Base-by-base conservation (phyloP, 2,797 vertebrate genomes). In the Podarcis siculus region DNA sequence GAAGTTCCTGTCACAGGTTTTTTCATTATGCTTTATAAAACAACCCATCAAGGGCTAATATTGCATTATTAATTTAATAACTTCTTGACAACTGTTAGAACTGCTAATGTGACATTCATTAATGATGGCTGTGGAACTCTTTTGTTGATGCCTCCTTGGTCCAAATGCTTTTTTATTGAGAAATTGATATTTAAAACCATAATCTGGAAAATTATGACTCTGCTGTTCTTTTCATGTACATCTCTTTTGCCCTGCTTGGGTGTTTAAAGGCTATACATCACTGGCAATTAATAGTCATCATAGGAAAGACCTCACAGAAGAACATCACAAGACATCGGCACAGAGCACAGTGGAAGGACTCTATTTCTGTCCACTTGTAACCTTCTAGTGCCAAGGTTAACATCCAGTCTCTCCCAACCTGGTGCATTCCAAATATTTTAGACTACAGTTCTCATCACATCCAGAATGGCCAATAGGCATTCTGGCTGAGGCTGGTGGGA, bases 141-240 rank as follows among this genome's bases (percentile, higher is more conserved):
- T 45, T 79, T 78, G 27, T 82, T 92, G 39, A 12, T 90, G 85
- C 3, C 58, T 66, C 45, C 58, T 77, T 8, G n/a, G 17, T 76
- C 30, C 37, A 82, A 76, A 87, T 90, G 8, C 3, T 39, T 1
- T 4, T 77, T 79, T 81, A 32, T 23, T 25, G 71, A n/a, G 89
- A 87, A 89, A 88, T 86, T 27, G 21, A 32, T 82, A 67, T 86
- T 86, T 75, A 23, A 71, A 82, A 82, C 21, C 72, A 45, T 23
- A 35, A 69, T 7, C 13, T 78, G 35, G 30, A 89, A 86, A 69
- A 55, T 58, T 82, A 82, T 45, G 35, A 21, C 35, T 7, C 73
- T 58, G 4, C 8, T 1, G 12, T 82, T 89, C 10, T 55, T 71
- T 82, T 78, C 27, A 78, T 30, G 15, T 19, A 37, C 23, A 66